Conservation (phyloP, 2,888 invertebrate genomes). For the Coelopa pilipes region DNA sequence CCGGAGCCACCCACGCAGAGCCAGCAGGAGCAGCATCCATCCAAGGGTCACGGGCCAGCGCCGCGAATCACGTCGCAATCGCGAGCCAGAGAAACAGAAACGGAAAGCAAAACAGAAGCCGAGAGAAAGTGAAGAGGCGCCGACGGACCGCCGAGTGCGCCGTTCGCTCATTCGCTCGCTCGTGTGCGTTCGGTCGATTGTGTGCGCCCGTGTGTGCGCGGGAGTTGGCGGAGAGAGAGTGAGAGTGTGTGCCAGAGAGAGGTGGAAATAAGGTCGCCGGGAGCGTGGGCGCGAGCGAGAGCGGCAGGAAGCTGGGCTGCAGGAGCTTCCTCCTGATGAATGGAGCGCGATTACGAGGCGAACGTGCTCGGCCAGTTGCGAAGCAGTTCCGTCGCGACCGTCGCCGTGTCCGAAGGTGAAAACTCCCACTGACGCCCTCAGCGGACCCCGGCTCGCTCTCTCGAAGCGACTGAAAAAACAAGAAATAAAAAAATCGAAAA, state of each 20-base stretch:
- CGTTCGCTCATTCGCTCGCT: no score
- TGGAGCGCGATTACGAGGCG: constrained; percentile 8
- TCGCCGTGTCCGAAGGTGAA: constrained; percentile 19
- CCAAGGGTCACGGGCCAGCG: no score
- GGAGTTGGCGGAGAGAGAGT: constrained; percentile 5
- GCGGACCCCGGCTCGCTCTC: not conserved
- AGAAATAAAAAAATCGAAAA: not conserved
- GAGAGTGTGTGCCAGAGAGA: no score
- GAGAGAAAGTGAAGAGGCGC: no score
- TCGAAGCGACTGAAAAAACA: not conserved
- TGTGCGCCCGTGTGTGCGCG: constrained; percentile 14
- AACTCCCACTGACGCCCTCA: not conserved
- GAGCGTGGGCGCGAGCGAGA: no score
- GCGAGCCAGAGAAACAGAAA: not conserved
- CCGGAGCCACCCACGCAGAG: no score
- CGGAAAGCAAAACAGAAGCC: not conserved
- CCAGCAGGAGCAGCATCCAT: no score
- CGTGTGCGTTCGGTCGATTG: not conserved
- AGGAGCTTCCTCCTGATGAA: constrained; percentile 21
- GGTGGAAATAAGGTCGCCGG: constrained; percentile 13
- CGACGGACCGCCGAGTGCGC: no score
- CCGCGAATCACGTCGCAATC: no score
- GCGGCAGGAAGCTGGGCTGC: constrained; percentile 3
- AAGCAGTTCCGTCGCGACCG: constrained; percentile 13
- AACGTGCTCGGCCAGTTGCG: not conserved